Evolutionary conservation across 2,888 invertebrate genomes (phyloP).

Genomic region (Halictus ligatus): DNA sequence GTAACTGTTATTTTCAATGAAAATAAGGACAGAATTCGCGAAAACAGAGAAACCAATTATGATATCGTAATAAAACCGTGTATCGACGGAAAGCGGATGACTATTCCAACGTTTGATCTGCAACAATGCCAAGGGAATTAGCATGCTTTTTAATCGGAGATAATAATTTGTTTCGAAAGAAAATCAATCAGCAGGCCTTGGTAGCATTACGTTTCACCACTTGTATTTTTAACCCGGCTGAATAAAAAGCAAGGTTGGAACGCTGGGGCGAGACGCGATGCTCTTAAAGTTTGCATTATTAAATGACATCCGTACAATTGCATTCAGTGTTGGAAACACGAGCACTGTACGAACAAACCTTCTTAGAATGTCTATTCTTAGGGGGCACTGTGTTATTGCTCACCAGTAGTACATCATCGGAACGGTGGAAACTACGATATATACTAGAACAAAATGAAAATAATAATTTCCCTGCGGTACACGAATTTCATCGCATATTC

Average conservation of each 20-base stretch:
- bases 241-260: conserved; percentile 70
- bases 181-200: conserved; percentile 36
- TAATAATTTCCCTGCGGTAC: not conserved
- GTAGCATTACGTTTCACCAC: conserved; percentile 63
- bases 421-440: not conserved
- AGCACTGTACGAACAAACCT: conserved; percentile 36
- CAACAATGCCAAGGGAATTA: not conserved
- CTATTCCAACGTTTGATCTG: not conserved
- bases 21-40: not conserved
- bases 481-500: not conserved
- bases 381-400: not conserved
- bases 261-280: conserved; percentile 67
- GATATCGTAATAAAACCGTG: not conserved
- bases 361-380: conserved; percentile 1
- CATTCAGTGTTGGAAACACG: conserved; percentile 30
- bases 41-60: not conserved
- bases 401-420: not conserved
- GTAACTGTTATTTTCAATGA: not conserved
- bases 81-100: not conserved
- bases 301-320: conserved; percentile 53
- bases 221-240: conserved; percentile 75
- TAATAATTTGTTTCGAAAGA: not conserved
- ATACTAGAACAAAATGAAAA: not conserved
- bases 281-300: conserved; percentile 78
- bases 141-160: not conserved